Evolutionary conservation across 2,797 vertebrate genomes (phyloP), one percentile per base, ranked within the genome.

Genomic region (Sylvia borin): DNA sequence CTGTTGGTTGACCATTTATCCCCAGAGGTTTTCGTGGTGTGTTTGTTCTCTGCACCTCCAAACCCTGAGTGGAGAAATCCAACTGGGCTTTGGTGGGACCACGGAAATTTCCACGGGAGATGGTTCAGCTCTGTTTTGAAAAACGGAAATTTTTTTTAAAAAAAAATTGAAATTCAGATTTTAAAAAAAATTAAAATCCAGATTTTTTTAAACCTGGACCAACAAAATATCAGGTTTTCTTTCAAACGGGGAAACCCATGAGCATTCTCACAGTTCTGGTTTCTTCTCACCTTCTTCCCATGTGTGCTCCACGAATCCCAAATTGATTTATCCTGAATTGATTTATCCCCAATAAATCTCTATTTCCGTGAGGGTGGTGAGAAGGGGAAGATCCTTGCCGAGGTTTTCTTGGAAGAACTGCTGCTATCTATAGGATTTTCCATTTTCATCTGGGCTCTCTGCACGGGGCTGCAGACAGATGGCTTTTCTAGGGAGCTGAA

Each of bases 401-500:
- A 75, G 5, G 5, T 80, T 91, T 96, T 62, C 87, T 53, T 92
- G 82, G 85, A 92, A 91, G 89, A 75, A 5, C 47, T 55, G 55
- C 38, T 91, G 70, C 88, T 84, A 20, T 75, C 87, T 54, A 47
- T 42, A 64, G 94, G 70, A 76, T 90, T 94, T 96, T 90, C 95
- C 88, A 93, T 89, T 82, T 88, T 74, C 88, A 81, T 50, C 67
- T 88, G 55, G 71, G 88, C 13, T 92, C 13, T 88, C 91, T 96
- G 73, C 79, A 48, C 7, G 9, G 75, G 65, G 22, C 51, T 77
- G 57, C 43, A 92, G 85, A 31, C 85, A 81, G 76, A 84, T 70
- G 88, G 94, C 43, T 94, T 91, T 91, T 91, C 85, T 95, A 53
- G 43, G 45, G 62, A 91, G 79, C 76, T 81, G 90, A 90, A 88